Evolutionary conservation across 2,113 vertebrate genomes (phyloP).

Genomic region (Leucosticte australis): DNA sequence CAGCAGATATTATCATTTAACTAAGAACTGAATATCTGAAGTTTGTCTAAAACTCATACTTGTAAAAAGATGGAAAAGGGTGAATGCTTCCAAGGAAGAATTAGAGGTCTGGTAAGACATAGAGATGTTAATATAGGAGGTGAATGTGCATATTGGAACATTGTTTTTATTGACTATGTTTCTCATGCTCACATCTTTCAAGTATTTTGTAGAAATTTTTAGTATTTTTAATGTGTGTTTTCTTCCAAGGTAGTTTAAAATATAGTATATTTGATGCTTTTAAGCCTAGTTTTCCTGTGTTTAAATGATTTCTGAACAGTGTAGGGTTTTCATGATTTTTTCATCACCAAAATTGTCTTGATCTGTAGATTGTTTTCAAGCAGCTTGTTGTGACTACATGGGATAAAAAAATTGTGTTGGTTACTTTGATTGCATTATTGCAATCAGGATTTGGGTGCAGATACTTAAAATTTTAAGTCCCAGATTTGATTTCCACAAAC

Average conservation of each 20-base stretch:
- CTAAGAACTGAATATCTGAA: not conserved
- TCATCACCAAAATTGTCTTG: not conserved
- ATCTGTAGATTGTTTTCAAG: not conserved
- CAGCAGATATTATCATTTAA: not conserved
- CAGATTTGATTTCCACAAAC: not conserved
- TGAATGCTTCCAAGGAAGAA: not conserved
- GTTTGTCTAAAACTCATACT: not conserved
- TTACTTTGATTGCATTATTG: not conserved
- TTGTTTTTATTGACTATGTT: not conserved
- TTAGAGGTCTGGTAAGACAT: not conserved
- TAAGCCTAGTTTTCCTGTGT: not conserved
- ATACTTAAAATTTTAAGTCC: not conserved
- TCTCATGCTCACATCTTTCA: not conserved
- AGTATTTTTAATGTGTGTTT: not conserved
- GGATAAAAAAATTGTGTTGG: not conserved
- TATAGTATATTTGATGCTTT: not conserved
- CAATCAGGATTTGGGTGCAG: not conserved
- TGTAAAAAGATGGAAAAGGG: not conserved
- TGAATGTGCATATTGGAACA: not conserved
- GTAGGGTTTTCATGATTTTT: not conserved
- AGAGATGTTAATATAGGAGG: not conserved
- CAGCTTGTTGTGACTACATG: not conserved
- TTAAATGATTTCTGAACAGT: not conserved
- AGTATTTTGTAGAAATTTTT: not conserved
- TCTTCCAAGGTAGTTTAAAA: not conserved